Evolutionary conservation across 2,888 invertebrate species (phyloP).

Genomic region (Acleris laterana): DNA sequence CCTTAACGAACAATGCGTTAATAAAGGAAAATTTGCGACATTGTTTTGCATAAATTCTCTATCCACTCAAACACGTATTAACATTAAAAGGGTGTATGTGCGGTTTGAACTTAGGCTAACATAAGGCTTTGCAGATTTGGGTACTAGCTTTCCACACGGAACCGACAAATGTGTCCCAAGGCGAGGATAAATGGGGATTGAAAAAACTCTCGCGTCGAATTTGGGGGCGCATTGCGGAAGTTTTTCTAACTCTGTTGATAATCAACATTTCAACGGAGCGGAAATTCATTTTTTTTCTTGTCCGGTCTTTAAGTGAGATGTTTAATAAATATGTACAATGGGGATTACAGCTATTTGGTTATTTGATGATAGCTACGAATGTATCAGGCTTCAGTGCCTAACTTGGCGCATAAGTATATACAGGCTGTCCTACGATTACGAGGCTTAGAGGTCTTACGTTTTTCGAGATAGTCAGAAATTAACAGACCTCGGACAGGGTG

Average conservation of each 20-base stretch:
- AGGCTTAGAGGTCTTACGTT: too few relatives aligned
- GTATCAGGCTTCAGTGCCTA: too few relatives aligned
- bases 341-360: too few relatives aligned
- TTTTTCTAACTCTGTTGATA: neutral
- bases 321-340: too few relatives aligned
- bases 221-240: slow-evolving; percentile 1
- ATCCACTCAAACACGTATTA: neutral
- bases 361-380: too few relatives aligned
- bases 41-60: slow-evolving; percentile 3
- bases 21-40: neutral
- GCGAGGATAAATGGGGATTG: slow-evolving; percentile 35
- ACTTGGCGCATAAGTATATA: too few relatives aligned
- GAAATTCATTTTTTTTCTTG: neutral
- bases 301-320: neutral
- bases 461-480: too few relatives aligned
- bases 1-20: neutral
- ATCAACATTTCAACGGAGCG: neutral
- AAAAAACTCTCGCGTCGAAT: slow-evolving; percentile 17
- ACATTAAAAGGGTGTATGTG: neutral
- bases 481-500: too few relatives aligned
- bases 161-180: slow-evolving; percentile 32
- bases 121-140: slow-evolving; percentile 7
- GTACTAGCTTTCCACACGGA: slow-evolving; percentile 10
- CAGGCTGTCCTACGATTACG: too few relatives aligned
- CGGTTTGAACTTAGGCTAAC: neutral